Percentiles rank a stretch among this genome's conserved stretches.
Evolutionary conservation across 2,113 vertebrate species (phyloP).

Genomic region (Arothron firmamentum): DNA sequence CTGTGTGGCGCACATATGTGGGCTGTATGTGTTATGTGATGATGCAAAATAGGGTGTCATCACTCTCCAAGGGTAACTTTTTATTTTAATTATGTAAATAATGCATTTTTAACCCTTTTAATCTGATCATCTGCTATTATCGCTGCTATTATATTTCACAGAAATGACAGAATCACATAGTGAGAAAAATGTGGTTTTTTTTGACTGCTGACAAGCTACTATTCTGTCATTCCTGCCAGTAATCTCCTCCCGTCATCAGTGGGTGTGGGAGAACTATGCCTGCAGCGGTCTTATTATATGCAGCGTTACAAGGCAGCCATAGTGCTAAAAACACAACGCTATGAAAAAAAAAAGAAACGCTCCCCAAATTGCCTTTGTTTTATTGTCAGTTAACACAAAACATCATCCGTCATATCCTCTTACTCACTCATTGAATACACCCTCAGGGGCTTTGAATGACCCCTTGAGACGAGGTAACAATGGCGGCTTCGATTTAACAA

Average conservation of each 20-base stretch:
- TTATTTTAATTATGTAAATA: not conserved
- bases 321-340: conserved; percentile 14
- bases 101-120: not conserved
- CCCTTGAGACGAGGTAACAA: conserved; percentile 33
- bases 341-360: conserved; percentile 19
- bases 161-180: no score
- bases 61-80: not conserved
- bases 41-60: not conserved
- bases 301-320: conserved; percentile 3
- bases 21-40: not conserved
- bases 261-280: conserved; percentile 6
- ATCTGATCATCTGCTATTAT: not conserved
- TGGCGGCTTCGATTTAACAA: conserved; percentile 38
- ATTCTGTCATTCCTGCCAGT: conserved; percentile 1
- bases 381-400: conserved; percentile 30
- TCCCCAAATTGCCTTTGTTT: conserved; percentile 19
- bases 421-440: conserved; percentile 11
- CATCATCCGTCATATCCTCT: conserved; percentile 40
- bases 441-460: conserved; percentile 27
- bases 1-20: no score
- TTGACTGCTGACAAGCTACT: not conserved
- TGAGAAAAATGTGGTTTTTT: no score
- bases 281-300: not conserved
- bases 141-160: no score
- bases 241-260: not conserved